phyloP scores from a whole-genome alignment of 2,888 invertebrate species.

The Trichopria drosophilae region DNA sequence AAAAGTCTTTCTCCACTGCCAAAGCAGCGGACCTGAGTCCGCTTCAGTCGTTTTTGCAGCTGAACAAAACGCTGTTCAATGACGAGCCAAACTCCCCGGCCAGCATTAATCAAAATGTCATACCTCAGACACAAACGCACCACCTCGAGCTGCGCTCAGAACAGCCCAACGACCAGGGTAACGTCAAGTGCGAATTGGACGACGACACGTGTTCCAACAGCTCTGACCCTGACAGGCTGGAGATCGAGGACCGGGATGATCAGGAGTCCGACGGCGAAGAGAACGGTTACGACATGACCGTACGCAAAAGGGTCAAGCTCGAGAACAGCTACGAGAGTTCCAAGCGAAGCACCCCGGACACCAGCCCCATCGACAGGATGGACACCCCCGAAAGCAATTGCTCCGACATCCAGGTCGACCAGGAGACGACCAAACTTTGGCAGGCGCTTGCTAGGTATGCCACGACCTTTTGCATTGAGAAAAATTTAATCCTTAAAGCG shows the following conservation, averaged over 20 bases:
- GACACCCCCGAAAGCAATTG: slow-evolving; percentile 57
- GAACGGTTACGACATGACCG: slow-evolving; percentile 52
- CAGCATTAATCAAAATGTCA: slow-evolving; percentile 54
- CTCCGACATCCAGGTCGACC: slow-evolving; percentile 54
- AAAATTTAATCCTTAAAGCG: no score
- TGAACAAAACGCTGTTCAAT: slow-evolving; percentile 53
- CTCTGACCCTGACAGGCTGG: slow-evolving; percentile 74
- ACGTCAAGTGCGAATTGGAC: slow-evolving; percentile 61
- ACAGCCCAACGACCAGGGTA: slow-evolving; percentile 43
- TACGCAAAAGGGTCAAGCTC: slow-evolving; percentile 31
- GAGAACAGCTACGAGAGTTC: slow-evolving; percentile 22
- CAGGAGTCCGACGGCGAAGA: slow-evolving; percentile 52
- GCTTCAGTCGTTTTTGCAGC: slow-evolving; percentile 53
- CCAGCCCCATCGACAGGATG: slow-evolving; percentile 55
- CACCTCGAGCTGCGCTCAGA: slow-evolving; percentile 47
- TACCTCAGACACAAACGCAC: slow-evolving; percentile 53
- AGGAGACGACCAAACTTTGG: slow-evolving; percentile 52
- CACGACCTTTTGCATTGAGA: no score
- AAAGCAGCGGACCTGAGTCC: slow-evolving; percentile 52
- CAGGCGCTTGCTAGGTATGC: slow-evolving; percentile 39
- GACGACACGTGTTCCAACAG: slow-evolving; percentile 71
- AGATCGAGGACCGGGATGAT: slow-evolving; percentile 64
- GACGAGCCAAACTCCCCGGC: slow-evolving; percentile 54
- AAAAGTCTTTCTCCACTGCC: slow-evolving; percentile 56
- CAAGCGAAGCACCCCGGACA: slow-evolving; percentile 19